phyloP scores from a whole-genome alignment of 1,140 invertebrate species.

The Rhizoglyphus robini region DNA sequence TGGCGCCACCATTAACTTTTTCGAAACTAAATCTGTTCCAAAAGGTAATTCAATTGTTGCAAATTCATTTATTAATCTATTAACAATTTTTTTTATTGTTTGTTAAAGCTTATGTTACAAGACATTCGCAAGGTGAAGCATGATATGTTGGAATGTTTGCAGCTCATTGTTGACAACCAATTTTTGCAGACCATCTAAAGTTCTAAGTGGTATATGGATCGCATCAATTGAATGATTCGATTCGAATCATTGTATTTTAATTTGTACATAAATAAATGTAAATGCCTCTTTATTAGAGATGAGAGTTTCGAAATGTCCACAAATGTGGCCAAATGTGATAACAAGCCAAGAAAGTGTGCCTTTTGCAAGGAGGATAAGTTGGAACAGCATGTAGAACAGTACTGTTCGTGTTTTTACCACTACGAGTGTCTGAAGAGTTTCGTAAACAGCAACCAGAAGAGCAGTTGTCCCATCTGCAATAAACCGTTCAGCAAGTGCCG shows the following conservation, averaged over 20 bases:
- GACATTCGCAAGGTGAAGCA: conserved; percentile 2
- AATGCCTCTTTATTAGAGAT: no score
- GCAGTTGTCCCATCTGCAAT: not conserved
- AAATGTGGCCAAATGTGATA: not conserved
- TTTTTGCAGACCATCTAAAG: not conserved
- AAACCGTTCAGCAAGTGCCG: not conserved
- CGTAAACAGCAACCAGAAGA: not conserved
- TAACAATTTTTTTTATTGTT: not conserved
- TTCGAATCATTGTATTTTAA: no score
- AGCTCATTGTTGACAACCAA: not conserved
- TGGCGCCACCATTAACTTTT: not conserved
- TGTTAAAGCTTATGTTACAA: conserved; percentile 6
- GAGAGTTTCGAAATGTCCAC: no score
- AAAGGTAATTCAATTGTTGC: conserved; percentile 6
- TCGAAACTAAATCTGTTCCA: conserved; percentile 5
- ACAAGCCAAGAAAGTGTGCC: not conserved
- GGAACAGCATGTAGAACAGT: not conserved
- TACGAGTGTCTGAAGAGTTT: not conserved
- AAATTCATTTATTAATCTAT: not conserved
- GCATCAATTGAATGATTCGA: no score
- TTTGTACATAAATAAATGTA: no score
- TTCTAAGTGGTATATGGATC: no score
- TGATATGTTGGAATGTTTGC: not conserved
- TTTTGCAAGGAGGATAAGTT: not conserved
- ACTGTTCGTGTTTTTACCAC: conserved; percentile 5